phyloP scores from a whole-genome alignment of 2,888 invertebrate genomes.

The Erebia aethiops region DNA sequence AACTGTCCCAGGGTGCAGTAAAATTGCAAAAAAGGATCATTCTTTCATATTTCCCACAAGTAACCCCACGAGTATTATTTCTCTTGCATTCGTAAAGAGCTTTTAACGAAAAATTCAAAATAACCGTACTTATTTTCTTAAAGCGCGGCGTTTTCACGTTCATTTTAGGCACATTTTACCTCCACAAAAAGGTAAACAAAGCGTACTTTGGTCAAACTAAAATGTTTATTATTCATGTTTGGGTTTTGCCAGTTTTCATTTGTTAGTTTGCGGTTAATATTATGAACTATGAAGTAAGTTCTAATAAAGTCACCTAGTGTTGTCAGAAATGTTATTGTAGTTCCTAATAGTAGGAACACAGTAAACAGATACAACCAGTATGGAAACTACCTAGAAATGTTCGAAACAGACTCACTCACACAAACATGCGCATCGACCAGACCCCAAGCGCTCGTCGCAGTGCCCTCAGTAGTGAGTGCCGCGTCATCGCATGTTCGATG shows the following conservation, averaged over 20 bases:
- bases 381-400: too few relatives aligned
- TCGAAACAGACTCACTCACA: too few relatives aligned
- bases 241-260: slow-evolving; percentile 10
- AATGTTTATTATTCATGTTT: slow-evolving; percentile 20
- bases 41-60: slow-evolving; percentile 15
- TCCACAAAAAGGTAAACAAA: slow-evolving; percentile 5
- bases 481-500: too few relatives aligned
- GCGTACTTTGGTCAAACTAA: slow-evolving; percentile 9
- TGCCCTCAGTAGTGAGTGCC: too few relatives aligned
- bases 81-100: slow-evolving; percentile 18
- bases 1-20: background rate
- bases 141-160: slow-evolving; percentile 1
- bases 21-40: slow-evolving; percentile 2
- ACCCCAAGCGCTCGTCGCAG: too few relatives aligned
- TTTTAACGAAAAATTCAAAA: slow-evolving; percentile 21
- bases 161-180: slow-evolving; percentile 18
- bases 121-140: slow-evolving; percentile 21
- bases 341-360: too few relatives aligned
- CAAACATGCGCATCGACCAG: too few relatives aligned
- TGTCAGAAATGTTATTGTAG: too few relatives aligned
- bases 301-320: too few relatives aligned
- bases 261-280: slow-evolving; percentile 6
- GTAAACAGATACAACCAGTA: too few relatives aligned
- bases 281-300: background rate
- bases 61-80: slow-evolving; percentile 2